Evolutionary conservation across 1,140 invertebrate species (phyloP), one percentile per base, ranked within the genome.

Genomic region (Aphis gossypii): DNA sequence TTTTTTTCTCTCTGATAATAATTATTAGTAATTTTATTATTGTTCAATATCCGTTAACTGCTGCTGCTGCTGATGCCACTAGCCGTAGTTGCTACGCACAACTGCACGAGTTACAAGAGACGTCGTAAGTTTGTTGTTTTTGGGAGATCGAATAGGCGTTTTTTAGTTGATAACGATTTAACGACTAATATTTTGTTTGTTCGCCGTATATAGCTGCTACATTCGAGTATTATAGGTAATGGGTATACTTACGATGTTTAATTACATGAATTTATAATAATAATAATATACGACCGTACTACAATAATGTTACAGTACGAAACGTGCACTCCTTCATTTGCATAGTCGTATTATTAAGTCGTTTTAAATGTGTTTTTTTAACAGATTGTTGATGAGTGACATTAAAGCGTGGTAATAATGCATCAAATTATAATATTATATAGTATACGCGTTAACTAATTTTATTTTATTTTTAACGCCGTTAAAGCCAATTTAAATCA

Each of bases 311-410:
- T 76, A 35, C 60, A 76, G 30, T 76, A n/a, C 60, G 60, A n/a
- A 76, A n/a, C 14, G 14, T 0, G 14, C 60, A 76, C 14, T 76
- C 60, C 30, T 76, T 76, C 60, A 76, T 76, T 76, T 76, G n/a
- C 60, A 76, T 76, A 76, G 60, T 76, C 14, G 30, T 83, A 38
- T 86, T 86, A 86, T 86, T 86, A 46, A 44, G 38, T 46, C 84
- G 84, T 86, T 25, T 86, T 86, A 86, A 86, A 46, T 46, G 84
- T 46, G 7, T 35, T 83, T 46, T 86, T 86, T 46, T 86, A 86
- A 86, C 25, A 46, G 84, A 46, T 30, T 44, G 84, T 86, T 86
- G 25, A 86, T 46, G 41, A 25, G 83, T 41, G 83, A 84, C 38
- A 41, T 84, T 41, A 76, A 76, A 76, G 18, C 60, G 60, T 76